Evolutionary conservation across 2,888 invertebrate species (phyloP).

Genomic region (Hyles lineata): DNA sequence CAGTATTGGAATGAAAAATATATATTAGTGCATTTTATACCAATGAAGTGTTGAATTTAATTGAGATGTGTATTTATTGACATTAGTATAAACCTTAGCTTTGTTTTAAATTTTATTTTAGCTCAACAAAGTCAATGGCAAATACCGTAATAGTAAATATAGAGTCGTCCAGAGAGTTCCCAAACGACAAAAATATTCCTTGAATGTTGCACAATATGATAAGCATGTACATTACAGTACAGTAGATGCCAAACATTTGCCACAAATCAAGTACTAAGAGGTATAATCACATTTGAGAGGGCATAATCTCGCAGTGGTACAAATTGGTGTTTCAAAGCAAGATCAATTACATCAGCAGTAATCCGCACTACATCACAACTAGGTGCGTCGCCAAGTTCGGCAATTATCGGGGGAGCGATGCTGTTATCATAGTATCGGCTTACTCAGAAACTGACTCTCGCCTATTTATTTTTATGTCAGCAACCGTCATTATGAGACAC

Average conservation of each 20-base stretch:
- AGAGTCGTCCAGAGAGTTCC: too few species aligned
- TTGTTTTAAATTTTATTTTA: too few species aligned
- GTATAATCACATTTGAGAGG: conserved; percentile 11
- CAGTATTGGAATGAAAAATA: neutral
- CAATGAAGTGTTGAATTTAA: neutral
- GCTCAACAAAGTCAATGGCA: too few species aligned
- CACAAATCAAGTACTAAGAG: conserved; percentile 9
- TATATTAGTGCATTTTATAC: neutral
- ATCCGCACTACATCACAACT: conserved; percentile 72
- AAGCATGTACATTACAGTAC: neutral
- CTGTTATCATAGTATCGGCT: conserved; percentile 86
- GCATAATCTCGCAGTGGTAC: conserved; percentile 15
- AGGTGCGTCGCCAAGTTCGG: conserved; percentile 72
- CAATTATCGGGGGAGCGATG: conserved; percentile 83
- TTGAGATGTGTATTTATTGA: too few species aligned
- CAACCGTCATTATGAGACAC: conserved; percentile 85
- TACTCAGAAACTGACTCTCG: conserved; percentile 85
- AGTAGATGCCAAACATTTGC: neutral
- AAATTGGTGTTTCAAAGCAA: conserved; percentile 32
- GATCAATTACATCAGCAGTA: conserved; percentile 73
- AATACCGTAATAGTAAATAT: too few species aligned
- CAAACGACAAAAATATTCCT: too few species aligned
- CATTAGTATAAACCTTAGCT: too few species aligned
- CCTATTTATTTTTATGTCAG: conserved; percentile 86
- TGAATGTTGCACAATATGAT: too few species aligned